Evolutionary conservation across 2,797 vertebrate genomes (phyloP), one percentile per base, ranked within the genome.

Genomic region (Pangasius djambal): DNA sequence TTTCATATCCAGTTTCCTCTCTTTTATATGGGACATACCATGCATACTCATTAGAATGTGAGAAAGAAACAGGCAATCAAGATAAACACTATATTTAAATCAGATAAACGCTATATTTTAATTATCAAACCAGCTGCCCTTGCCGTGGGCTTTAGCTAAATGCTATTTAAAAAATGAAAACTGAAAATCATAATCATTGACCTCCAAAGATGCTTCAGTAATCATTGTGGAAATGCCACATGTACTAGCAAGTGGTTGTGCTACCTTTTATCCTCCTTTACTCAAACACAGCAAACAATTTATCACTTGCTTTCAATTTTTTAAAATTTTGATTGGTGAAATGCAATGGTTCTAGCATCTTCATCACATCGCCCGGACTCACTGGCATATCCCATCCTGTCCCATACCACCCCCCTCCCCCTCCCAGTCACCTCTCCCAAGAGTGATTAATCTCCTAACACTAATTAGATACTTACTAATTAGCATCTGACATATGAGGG

Each of bases 381-480:
- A 22, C 6, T 52, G 48, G 48, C 44, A 70, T 89, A 87, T 85
- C 90, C 89, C 88, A 82, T 74, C 77, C 94, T 94, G 95, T 95
- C 96, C 95, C 95, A 96, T 96, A 96, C 48, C 44, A 95, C 37
- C 85, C 55, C 52, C 34, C 31, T 20, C 34, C 48, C 55, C 67
- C 34, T 15, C 79, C 25, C 50, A 13, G 89, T 77, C 95, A 95
- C 95, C 87, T 87, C 94, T 97, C 97, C 97, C 96, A 96, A 94
- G 96, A 97, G 97, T 95, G 93, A 97, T 97, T 97, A 97, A 97
- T 97, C 97, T 97, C 97, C 96, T 97, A 97, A 97, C 97, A 97
- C 97, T 97, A 97, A 97, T 97, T 97, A 97, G 96, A 97, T 97
- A 97, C 97, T 97, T 97, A 96, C 96, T 97, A 98, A 98, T 97